These are phyloP conservation scores for Sebastes aleutianus DNA, from an alignment of 2,797 vertebrate genomes.

Conservation along the genomic window DNA sequence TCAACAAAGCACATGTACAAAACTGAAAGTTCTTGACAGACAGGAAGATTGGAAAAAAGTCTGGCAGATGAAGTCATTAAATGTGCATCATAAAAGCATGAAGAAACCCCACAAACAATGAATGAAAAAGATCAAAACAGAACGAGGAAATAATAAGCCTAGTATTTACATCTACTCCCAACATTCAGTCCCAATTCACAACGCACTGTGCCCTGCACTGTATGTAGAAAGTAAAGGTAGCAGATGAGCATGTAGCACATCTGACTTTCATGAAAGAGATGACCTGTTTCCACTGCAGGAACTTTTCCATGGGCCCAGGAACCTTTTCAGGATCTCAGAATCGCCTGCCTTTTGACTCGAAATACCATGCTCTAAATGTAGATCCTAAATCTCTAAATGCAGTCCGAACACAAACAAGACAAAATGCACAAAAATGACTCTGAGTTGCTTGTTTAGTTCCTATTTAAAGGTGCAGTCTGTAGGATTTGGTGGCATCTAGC, in stretches of 20 bases:
- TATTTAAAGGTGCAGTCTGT: background rate
- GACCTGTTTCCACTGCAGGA: background rate
- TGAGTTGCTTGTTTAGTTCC: background rate
- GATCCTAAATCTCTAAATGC: background rate
- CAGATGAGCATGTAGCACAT: background rate
- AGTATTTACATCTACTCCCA: background rate
- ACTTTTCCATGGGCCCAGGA: background rate
- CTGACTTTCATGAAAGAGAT: background rate
- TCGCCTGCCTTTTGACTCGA: background rate
- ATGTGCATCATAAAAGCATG: background rate
- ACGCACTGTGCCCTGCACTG: background rate
- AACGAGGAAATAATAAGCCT: background rate
- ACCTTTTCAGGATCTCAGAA: background rate
- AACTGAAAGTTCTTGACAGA: background rate
- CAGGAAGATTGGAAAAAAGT: background rate
- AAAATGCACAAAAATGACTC: background rate
- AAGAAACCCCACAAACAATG: background rate
- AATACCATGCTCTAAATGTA: background rate
- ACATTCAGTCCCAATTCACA: background rate
- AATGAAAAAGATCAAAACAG: conserved; percentile 7
- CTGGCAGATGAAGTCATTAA: background rate
- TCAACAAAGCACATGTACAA: background rate
- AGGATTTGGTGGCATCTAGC: too few species aligned
- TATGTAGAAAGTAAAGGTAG: background rate
- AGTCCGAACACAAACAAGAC: background rate